Base-by-base conservation (phyloP, 2,113 vertebrate species). In the Athene noctua region DNA sequence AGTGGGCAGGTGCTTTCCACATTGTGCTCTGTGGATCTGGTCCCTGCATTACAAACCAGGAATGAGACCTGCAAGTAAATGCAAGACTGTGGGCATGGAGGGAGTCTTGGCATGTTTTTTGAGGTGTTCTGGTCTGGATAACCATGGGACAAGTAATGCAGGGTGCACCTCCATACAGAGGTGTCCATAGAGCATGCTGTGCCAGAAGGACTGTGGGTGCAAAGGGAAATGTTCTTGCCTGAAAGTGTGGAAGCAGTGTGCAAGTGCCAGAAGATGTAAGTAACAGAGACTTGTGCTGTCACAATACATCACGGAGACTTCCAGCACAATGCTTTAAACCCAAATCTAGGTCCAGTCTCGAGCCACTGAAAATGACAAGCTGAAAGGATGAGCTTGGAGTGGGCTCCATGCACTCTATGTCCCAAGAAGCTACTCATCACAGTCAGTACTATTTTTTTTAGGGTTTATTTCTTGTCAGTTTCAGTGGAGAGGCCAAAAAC, bases 261-360 rank as follows among this genome's bases (percentile, higher is more conserved):
- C 13, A 72, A 86, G 52, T 88, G 75, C 55, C 92, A 94, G 80
- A 77, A 96, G 46, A 82, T 55, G 86, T 85, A 85, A 93, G 70
- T 66, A 73, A 58, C 88, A 73, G 57, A 52, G 38, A 93, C 38
- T 2, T 63, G 38, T 63, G 32, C 42, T 90, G 13, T 66, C 71
- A 66, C 71, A 94, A 75, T 73, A 42, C 59, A 66, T 62, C 42
- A 62, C 4, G 32, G 42, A 93, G 40, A 65, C 42, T 92, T 90
- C 61, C 61, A 96, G 70, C 80, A 90, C 29, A 68, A 63, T 46
- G 44, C 16, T 90, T 20, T 36, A 77, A 88, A 36, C 8, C 9
- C 27, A n/a, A 79, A 26, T 46, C 44, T 73, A 54, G 10, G 40
- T 61, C 27, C 74, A 70, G 21, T 55, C 44, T 59, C 0, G 4